These are phyloP conservation scores for Procavia capensis DNA, from an alignment of 2,113 vertebrate genomes.

Conservation along the genomic window DNA sequence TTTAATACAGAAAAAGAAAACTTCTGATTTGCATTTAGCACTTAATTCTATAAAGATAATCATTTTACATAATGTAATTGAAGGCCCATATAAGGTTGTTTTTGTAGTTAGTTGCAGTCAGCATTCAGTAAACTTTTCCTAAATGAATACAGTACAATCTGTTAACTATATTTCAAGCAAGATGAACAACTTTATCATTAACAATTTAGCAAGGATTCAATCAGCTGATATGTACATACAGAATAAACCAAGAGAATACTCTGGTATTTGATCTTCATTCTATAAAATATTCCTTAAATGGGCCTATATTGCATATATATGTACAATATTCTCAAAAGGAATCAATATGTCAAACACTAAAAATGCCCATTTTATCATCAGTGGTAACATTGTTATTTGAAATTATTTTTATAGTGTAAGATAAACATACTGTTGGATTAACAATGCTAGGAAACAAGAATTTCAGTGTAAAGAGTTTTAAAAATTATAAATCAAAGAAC, in stretches of 20 bases:
- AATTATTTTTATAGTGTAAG: neutral
- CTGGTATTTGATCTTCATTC: neutral
- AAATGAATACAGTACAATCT: neutral
- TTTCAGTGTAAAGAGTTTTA: neutral
- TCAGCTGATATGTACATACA: neutral
- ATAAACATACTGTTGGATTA: neutral
- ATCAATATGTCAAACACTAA: slow-evolving; percentile 89
- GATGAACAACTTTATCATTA: slow-evolving; percentile 12
- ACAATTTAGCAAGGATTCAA: neutral
- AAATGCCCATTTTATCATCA: slow-evolving; percentile 84
- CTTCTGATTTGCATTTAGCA: neutral
- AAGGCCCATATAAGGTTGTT: neutral
- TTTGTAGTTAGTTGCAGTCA: neutral
- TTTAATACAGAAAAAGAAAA: neutral
- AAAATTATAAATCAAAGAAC: neutral
- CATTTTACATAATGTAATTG: neutral
- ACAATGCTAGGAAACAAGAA: neutral
- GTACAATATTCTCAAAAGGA: slow-evolving; percentile 81
- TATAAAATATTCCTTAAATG: neutral
- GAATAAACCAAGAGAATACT: neutral
- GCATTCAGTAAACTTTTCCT: neutral
- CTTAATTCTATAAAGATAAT: neutral
- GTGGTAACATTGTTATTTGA: neutral
- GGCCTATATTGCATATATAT: slow-evolving; percentile 85
- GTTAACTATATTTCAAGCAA: neutral